Percentiles rank a stretch among this genome's conserved stretches.
phyloP scores from a whole-genome alignment of 64 coral and sea anemone species.

The Actinia tenebrosa region DNA sequence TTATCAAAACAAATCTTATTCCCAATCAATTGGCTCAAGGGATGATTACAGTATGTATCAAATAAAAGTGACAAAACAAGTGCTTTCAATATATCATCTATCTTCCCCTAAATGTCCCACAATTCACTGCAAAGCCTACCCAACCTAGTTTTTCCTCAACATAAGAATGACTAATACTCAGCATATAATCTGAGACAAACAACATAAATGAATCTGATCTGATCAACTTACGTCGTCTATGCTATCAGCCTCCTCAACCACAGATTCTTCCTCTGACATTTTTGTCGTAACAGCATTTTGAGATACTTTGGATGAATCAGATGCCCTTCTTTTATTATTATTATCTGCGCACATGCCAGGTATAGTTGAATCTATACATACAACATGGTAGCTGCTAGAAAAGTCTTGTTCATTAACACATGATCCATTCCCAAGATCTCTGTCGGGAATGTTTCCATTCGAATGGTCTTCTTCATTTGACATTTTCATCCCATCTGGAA shows the following conservation, averaged over 20 bases:
- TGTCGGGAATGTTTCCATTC: background rate
- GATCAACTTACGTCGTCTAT: conserved; percentile 31
- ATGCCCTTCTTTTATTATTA: conserved; percentile 26
- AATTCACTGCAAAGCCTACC: too few species aligned
- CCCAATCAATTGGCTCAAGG: too few species aligned
- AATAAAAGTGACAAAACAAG: too few species aligned
- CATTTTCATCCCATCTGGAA: background rate
- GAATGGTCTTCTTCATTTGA: background rate
- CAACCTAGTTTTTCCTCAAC: too few species aligned
- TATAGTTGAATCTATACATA: conserved; percentile 16
- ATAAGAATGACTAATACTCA: too few species aligned
- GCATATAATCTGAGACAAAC: too few species aligned
- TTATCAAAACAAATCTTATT: too few species aligned
- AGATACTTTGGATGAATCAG: conserved; percentile 11
- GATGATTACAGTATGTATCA: too few species aligned
- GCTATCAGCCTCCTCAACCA: conserved; percentile 25
- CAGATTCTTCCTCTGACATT: conserved; percentile 28
- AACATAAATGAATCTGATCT: too few species aligned
- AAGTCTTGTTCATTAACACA: background rate
- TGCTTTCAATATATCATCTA: too few species aligned
- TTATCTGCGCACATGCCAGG: conserved; percentile 30
- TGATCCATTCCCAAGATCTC: background rate
- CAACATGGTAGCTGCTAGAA: background rate
- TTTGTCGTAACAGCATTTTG: background rate
- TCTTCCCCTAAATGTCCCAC: too few species aligned